Conservation (phyloP, 2,113 vertebrate genomes). For the Eurystomus gularis region DNA sequence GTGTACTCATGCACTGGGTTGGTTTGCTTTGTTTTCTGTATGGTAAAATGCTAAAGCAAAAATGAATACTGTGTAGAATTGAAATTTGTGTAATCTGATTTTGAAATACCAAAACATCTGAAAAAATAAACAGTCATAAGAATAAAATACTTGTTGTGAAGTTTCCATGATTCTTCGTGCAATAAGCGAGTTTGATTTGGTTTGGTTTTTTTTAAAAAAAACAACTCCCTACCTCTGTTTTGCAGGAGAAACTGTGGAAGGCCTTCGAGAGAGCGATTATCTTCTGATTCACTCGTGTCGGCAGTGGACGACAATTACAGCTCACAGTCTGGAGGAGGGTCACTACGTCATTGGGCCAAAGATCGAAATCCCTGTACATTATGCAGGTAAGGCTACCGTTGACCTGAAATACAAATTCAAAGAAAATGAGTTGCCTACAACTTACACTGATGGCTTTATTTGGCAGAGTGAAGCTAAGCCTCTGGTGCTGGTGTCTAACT, state of each 20-base stretch:
- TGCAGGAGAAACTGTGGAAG: slow-evolving; percentile 91
- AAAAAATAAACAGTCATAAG: neutral
- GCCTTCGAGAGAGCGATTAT: slow-evolving; percentile 93
- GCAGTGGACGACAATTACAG: slow-evolving; percentile 98
- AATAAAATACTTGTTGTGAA: neutral
- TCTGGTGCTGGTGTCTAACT: neutral
- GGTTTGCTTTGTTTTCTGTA: neutral
- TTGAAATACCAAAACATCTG: neutral
- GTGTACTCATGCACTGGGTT: neutral
- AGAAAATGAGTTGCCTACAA: neutral
- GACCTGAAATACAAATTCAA: neutral
- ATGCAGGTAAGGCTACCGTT: slow-evolving; percentile 85
- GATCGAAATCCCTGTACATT: slow-evolving; percentile 99
- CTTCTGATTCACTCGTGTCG: slow-evolving; percentile 97
- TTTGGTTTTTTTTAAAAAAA: neutral
- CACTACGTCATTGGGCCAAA: slow-evolving; percentile 99
- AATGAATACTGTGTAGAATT: neutral
- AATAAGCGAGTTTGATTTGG: neutral
- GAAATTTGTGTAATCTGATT: neutral
- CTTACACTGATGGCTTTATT: neutral
- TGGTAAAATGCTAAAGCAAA: neutral
- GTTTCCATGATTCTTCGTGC: neutral
- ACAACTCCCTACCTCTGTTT: slow-evolving; percentile 11
- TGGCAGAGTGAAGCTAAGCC: neutral
- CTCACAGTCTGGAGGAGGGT: slow-evolving; percentile 97